Base-by-base conservation (phyloP, 2,888 invertebrate species). In the Dynastes tityus region DNA sequence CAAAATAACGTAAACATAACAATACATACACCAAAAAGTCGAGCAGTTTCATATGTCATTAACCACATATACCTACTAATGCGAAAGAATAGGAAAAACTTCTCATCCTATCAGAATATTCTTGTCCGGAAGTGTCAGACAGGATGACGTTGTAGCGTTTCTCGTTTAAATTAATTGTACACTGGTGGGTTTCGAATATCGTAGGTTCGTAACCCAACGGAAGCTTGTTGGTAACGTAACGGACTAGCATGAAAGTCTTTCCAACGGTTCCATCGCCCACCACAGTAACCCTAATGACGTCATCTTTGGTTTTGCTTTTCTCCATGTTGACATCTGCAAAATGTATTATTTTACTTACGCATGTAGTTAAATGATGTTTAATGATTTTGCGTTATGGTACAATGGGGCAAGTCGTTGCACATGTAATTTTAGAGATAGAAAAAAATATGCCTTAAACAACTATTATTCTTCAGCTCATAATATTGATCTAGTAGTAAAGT, bases 71-170 rank as follows among this genome's bases (percentile, higher is more conserved):
- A 61, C 73, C 58, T 73, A 73, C 73, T 73, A 73, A 40, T 58
- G 58, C 73, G 13, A 73, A 73, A 61, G 73, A 73, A 37, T 96
- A 96, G 32, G 95, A 95, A 55, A 96, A 89, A 0, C 96, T 96
- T 85, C 96, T 90, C 80, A 96, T 89, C 86, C 95, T 90, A 88
- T 96, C 96, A 85, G 95, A 96, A 88, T 96, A 96, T 87, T 96
- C 96, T 86, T 96, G 96, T 1, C 95, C 94, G 53, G 96, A 95
- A 40, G 95, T 96, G 87, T 96, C 96, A 95, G 96, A 96, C 22
- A 96, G 89, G 61, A 94, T 94, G 89, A 95, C 92, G 86, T 93
- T 93, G 84, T 94, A 94, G 82, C 93, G 92, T 82, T 93, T 92
- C 4, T 92, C 94, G 84, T 95, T 95, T 40, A 95, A 93, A 9